Conservation (phyloP, 2,888 invertebrate genomes). For the Synergus itoensis region DNA sequence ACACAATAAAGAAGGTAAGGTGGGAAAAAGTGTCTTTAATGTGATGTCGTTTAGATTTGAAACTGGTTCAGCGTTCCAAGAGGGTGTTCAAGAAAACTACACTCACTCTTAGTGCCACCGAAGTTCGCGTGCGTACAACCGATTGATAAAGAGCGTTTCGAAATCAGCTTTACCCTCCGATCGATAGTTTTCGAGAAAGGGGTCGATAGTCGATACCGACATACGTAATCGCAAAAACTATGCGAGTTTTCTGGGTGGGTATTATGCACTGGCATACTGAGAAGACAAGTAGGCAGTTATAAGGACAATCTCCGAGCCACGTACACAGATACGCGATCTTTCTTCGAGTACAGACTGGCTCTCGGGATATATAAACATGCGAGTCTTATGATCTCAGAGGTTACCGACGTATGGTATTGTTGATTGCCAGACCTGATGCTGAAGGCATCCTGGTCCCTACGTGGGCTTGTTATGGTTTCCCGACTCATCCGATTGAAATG, state of each 20-base stretch:
- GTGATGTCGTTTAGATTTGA: conserved; percentile 37
- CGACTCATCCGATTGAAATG: conserved; percentile 67
- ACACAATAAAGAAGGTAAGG: not conserved
- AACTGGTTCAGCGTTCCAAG: conserved; percentile 1
- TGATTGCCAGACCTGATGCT: conserved; percentile 57
- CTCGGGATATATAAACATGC: conserved; percentile 59
- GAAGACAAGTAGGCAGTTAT: conserved; percentile 55
- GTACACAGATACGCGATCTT: conserved; percentile 4
- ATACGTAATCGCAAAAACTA: conserved; percentile 57
- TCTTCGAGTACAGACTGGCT: conserved; percentile 10
- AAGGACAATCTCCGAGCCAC: conserved; percentile 50
- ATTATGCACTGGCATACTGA: conserved; percentile 21
- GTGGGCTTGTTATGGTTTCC: conserved; percentile 68
- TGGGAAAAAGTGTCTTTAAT: not conserved
- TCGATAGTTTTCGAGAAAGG: conserved; percentile 48
- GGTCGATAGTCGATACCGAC: conserved; percentile 45
- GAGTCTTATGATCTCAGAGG: conserved; percentile 56
- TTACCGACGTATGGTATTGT: conserved; percentile 49
- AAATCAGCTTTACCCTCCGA: conserved; percentile 46
- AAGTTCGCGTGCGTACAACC: conserved; percentile 41
- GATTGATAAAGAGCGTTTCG: conserved; percentile 51
- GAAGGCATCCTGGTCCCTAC: conserved; percentile 53
- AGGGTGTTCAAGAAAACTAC: conserved; percentile 18
- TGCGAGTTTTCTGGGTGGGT: conserved; percentile 38
- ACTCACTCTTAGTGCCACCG: not conserved